Percentiles rank a stretch among this genome's conserved stretches.
These are phyloP conservation scores for Coelinius sp. DNA, from an alignment of 2,888 invertebrate genomes.

Conservation along the genomic window DNA sequence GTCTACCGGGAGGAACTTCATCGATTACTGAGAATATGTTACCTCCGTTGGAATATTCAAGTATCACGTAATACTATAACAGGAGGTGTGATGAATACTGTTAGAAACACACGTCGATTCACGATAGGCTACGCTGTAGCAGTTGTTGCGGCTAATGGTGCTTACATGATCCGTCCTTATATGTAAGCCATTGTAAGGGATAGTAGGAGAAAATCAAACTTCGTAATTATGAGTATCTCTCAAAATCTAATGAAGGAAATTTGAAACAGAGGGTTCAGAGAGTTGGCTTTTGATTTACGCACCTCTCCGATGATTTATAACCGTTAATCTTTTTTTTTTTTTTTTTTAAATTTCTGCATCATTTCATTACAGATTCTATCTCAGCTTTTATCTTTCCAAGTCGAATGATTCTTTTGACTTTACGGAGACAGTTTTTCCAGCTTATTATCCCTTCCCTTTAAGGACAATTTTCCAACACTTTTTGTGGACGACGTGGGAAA, in stretches of 20 bases:
- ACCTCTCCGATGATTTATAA: too few relatives aligned
- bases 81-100: background rate
- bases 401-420: conserved; percentile 1
- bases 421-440: background rate
- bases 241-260: background rate
- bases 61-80: background rate
- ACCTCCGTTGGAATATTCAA: background rate
- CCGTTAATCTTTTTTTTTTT: too few relatives aligned
- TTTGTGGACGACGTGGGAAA: background rate
- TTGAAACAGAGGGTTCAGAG: background rate
- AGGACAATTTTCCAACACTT: background rate
- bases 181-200: background rate
- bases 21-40: background rate
- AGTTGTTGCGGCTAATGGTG: background rate
- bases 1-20: background rate
- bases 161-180: conserved; percentile 1
- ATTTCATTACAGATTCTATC: background rate
- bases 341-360: background rate
- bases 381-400: background rate
- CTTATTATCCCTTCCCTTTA: background rate
- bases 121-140: background rate
- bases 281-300: too few relatives aligned
- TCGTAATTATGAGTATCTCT: background rate
- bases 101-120: background rate
- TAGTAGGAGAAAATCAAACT: background rate